Evolutionary conservation across 1,140 invertebrate species (phyloP), one percentile per base, ranked within the genome.

Genomic region (Drosophila guanche): DNA sequence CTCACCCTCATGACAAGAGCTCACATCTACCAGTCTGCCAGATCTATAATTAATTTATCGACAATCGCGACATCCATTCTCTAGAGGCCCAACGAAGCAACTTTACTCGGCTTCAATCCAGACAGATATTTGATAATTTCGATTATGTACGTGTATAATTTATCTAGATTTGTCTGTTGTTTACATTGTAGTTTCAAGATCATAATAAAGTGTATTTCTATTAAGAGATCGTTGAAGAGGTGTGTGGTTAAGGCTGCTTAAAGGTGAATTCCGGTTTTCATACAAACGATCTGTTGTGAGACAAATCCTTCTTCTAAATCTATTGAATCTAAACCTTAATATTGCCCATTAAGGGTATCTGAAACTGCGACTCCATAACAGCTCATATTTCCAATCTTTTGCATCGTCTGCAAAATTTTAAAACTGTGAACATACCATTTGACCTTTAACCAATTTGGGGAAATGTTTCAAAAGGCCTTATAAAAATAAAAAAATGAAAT

Each of bases 401-500:
- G n/a, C 43, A 56, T 48, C 52, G 52, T 29, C 16, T 61, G 40
- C 29, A 14, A 48, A 23, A 41, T 43, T 33, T 45, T 14, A 47
- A 56, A 37, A 40, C 29, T 46, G 22, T 58, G 14, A 57, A 74
- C 33, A 48, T 27, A 59, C 46, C 47, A 79, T 69, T 69, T 74
- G 71, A 78, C 75, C 62, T 67, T 62, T 76, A 29, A 50, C 70
- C 70, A 74, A 74, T 74, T 65, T 65, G 20, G 65, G 59, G 8
- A 45, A 41, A 74, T 55, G 53, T 66, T 74, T 79, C 74, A 75
- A 69, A 60, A 65, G 58, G 29, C n/a, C 67, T 12, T 70, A 56
- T 61, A 60, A 62, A 62, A 66, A 42, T 59, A 62, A 48, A 78
- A 78, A 70, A 66, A 85, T 81, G 77, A 80, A 59, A 77, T 77